phyloP scores from a whole-genome alignment of 2,797 vertebrate genomes.

The Channallabes apus region DNA sequence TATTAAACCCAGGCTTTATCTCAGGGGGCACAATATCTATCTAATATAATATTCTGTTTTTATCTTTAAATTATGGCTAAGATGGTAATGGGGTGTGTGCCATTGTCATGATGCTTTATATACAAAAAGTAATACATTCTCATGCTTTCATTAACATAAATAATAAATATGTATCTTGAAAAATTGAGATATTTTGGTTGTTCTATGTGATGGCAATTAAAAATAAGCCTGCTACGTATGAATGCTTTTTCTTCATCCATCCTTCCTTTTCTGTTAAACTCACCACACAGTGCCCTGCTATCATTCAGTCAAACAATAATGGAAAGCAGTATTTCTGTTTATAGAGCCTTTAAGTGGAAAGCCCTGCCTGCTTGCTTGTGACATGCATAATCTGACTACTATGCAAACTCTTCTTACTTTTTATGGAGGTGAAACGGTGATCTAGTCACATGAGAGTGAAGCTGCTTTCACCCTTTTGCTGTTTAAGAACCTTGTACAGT shows the following conservation, averaged over 20 bases:
- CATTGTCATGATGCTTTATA: neutral
- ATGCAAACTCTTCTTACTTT: slow-evolving; percentile 43
- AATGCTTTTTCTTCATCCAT: neutral
- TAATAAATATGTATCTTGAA: neutral
- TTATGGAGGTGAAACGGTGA: slow-evolving; percentile 49
- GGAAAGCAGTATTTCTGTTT: slow-evolving; percentile 47
- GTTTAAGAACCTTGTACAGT: neutral
- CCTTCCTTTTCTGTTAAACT: slow-evolving; percentile 6
- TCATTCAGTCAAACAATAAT: slow-evolving; percentile 15
- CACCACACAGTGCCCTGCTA: neutral
- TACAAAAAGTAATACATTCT: neutral
- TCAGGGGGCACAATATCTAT: neutral
- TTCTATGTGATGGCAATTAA: neutral
- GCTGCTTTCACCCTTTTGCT: slow-evolving; percentile 19
- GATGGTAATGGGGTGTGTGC: neutral
- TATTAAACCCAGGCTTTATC: slow-evolving; percentile 15
- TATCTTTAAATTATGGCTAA: neutral
- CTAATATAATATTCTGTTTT: slow-evolving; percentile 17
- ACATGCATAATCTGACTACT: slow-evolving; percentile 23
- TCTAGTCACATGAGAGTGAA: slow-evolving; percentile 45
- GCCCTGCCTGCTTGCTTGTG: slow-evolving; percentile 25
- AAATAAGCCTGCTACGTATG: neutral
- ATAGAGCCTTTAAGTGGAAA: slow-evolving; percentile 30
- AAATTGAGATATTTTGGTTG: neutral
- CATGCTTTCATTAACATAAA: neutral